Evolutionary conservation across 2,888 invertebrate genomes (phyloP).

Genomic region (Thereva nobilitata): DNA sequence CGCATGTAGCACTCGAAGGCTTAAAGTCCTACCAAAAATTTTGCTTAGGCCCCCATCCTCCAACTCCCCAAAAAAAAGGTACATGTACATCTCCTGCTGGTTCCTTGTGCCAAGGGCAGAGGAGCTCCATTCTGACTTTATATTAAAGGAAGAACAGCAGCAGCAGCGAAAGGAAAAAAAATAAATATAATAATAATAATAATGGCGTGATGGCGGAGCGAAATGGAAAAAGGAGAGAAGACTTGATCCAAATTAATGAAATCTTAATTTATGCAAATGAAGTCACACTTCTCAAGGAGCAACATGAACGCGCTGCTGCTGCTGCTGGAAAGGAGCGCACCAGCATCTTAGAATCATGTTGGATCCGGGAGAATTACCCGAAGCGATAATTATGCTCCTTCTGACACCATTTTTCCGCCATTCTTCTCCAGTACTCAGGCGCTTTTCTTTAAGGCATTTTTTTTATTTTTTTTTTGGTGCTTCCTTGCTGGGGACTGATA

Average conservation of each 20-base stretch:
- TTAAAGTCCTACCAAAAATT: too few species aligned
- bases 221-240: slow-evolving; percentile 4
- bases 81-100: too few species aligned
- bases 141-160: too few species aligned
- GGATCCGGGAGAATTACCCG: slow-evolving; percentile 18
- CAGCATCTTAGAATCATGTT: slow-evolving; percentile 12
- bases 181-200: background rate
- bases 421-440: background rate
- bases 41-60: too few species aligned
- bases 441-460: slow-evolving; percentile 13
- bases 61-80: too few species aligned
- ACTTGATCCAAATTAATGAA: slow-evolving; percentile 26
- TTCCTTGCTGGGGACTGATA: background rate
- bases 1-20: too few species aligned
- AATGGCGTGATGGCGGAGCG: slow-evolving; percentile 4
- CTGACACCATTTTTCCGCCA: slow-evolving; percentile 34
- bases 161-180: too few species aligned
- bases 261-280: slow-evolving; percentile 40
- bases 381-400: slow-evolving; percentile 37
- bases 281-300: slow-evolving; percentile 36
- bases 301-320: slow-evolving; percentile 17
- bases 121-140: too few species aligned
- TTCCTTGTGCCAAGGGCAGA: too few species aligned
- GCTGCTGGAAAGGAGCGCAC: background rate
- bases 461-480: slow-evolving; percentile 3